Evolutionary conservation across 2,113 vertebrate species (phyloP), one percentile per base, ranked within the genome.

Genomic region (Phylloscopus trochiloides): DNA sequence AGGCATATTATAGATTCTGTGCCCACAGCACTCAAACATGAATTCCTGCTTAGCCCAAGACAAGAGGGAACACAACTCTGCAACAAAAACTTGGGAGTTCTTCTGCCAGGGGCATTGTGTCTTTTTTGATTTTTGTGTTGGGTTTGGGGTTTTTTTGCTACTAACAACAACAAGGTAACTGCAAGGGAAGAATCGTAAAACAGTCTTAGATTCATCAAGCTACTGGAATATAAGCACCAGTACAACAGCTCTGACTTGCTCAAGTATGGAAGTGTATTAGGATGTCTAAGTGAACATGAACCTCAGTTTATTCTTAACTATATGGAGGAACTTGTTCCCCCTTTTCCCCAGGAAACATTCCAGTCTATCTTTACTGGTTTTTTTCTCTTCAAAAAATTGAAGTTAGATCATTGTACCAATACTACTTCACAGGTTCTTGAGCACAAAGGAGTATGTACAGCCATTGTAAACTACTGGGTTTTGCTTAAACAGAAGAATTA

Each of bases 51-150:
- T 11, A 43, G 65, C 31, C 26, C 16, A 50, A 86, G 11, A 68
- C 3, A 19, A 71, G 26, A 4, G 4, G 21, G 14, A 86, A 13
- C 6, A 24, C 3, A 9, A 40, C 11, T 55, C 40, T 31, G 17
- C 18, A 40, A 29, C 34, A 40, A 55, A 58, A 51, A 58, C 13
- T 9, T 31, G 3, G 4, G 14, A 34, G 6, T 2, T 24, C 19
- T 52, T 47, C 6, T 6, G 18, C 42, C 22, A 16, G 3, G 8
- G 12, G 5, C 2, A 13, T 31, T 31, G 5, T 4, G 25, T 0
- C 8, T 50, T 66, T 50, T 66, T 21, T 48, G 2, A 18, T 38
- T 22, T 32, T 57, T 57, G 42, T 28, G 12, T 15, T 42, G 17
- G 7, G 6, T 70, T 70, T 25, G 6, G 5, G 1, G 5, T 12